Percentiles rank a stretch among this genome's conserved stretches.
These are phyloP conservation scores for Fukomys damarensis DNA, from an alignment of 2,113 vertebrate species.

Conservation along the genomic window DNA sequence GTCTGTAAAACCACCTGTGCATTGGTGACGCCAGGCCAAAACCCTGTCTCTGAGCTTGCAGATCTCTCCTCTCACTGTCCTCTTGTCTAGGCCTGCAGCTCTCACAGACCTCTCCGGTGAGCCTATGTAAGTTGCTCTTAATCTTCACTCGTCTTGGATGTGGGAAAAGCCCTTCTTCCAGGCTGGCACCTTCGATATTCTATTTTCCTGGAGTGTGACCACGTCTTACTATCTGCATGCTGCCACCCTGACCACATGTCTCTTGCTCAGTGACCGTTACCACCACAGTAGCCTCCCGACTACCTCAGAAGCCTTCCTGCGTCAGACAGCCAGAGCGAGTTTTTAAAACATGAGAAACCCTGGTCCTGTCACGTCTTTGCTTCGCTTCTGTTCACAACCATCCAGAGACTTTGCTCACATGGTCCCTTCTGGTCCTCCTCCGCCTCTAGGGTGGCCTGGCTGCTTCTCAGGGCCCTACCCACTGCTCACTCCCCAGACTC, in stretches of 20 bases:
- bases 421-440: background rate
- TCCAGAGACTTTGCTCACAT: background rate
- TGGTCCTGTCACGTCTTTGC: background rate
- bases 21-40: background rate
- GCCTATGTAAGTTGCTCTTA: background rate
- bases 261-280: background rate
- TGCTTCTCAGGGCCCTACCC: too few species aligned
- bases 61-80: background rate
- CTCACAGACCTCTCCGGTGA: background rate
- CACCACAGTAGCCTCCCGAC: background rate
- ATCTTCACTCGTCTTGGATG: background rate
- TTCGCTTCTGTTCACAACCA: background rate
- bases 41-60: background rate
- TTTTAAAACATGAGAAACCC: background rate
- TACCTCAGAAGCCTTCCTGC: background rate
- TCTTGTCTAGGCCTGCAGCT: background rate
- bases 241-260: background rate
- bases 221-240: background rate
- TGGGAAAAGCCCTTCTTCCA: background rate
- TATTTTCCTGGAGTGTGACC: background rate
- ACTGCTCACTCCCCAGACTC: background rate
- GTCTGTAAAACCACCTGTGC: background rate
- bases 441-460: background rate
- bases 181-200: background rate
- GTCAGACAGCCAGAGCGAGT: background rate